phyloP scores from a whole-genome alignment of 2,888 invertebrate species.

The Dioctria rufipes region DNA sequence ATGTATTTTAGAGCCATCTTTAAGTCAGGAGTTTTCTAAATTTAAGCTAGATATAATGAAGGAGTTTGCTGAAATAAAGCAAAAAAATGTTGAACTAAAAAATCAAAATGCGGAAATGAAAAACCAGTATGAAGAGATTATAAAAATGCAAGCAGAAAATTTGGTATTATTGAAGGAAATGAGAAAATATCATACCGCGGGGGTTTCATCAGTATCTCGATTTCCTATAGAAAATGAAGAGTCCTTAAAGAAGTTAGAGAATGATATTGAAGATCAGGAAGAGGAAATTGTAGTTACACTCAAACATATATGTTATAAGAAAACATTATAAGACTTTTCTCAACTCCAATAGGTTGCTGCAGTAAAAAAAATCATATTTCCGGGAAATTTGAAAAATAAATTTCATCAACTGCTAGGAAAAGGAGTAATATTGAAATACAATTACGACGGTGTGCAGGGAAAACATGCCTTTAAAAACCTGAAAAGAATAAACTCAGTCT shows the following conservation, averaged over 20 bases:
- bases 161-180: neutral
- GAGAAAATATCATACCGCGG: neutral
- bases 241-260: neutral
- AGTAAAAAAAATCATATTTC: neutral
- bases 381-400: neutral
- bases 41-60: no score
- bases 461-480: constrained; percentile 15
- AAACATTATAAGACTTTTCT: neutral
- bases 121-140: no score
- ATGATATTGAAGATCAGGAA: constrained; percentile 9
- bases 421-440: neutral
- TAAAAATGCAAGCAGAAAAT: no score
- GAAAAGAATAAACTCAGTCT: neutral
- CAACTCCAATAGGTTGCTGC: neutral
- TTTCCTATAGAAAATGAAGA: constrained; percentile 4
- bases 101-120: no score
- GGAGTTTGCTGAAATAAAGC: no score
- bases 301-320: no score
- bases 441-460: constrained; percentile 15
- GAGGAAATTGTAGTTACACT: neutral
- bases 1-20: no score
- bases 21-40: no score
- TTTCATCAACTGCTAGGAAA: no score
- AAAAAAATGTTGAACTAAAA: no score
- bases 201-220: neutral